Evolutionary conservation across 2,797 vertebrate genomes (phyloP), one percentile per base, ranked within the genome.

Genomic region (Miichthys miiuy): DNA sequence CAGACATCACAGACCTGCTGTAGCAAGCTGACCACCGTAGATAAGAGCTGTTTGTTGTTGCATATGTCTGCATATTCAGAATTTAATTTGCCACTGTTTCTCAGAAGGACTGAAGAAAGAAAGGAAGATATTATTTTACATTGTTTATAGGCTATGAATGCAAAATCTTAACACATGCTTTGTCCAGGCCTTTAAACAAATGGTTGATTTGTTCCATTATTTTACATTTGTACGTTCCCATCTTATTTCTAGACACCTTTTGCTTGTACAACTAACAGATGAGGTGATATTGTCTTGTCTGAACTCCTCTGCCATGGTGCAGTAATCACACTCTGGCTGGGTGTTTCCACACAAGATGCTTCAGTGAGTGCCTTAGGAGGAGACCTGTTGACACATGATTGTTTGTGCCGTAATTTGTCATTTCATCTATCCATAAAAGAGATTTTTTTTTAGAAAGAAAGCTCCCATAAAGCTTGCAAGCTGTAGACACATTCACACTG

Each of bases 11-110:
- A 81, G 75, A 74, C 51, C 46, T 56, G 55, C 56, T 68, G 54
- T 68, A 68, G 68, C 74, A 81, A 70, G 72, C 80, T 87, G 86
- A 81, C 75, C 75, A 38, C 27, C 58, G 72, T 47, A 68, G 84
- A 90, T 87, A 89, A 87, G 77, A 75, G 66, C 79, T 13, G 54
- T 72, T 78, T 80, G 62, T 80, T 83, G 81, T 73, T 75, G 41
- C 21, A 46, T 41, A 34, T 75, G 50, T 66, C 27, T 75, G 62
- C 42, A 18, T 72, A 50, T 80, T 77, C 64, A 30, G 77, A 74
- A 21, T 78, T 81, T 71, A 57, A 86, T 86, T 89, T 86, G 41
- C 48, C 20, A 5, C 1, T 41, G 34, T 82, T 68, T 78, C 77
- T 75, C 55, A 41, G 34, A 77, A 52, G 50, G 16, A 74, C 12